Percentiles rank a stretch among this genome's conserved stretches.
phyloP scores from a whole-genome alignment of 2,888 invertebrate species.

The Shargacucullia verbasci region DNA sequence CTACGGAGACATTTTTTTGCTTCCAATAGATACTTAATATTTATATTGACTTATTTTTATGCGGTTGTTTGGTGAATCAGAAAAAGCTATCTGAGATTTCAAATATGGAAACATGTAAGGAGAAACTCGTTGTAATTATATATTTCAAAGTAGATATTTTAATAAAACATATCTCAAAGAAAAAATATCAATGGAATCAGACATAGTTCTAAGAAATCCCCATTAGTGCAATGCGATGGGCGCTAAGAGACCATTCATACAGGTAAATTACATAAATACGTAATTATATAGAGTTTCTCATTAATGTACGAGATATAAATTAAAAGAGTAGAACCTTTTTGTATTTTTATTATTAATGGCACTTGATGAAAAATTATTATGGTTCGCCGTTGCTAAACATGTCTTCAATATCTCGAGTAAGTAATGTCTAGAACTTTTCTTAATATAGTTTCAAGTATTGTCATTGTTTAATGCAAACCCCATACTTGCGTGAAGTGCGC shows the following conservation, averaged over 20 bases:
- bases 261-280: slow-evolving; percentile 10
- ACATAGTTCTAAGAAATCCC: slow-evolving; percentile 71
- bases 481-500: slow-evolving; percentile 71
- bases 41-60: too few relatives aligned
- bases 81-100: background rate
- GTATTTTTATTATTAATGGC: too few relatives aligned
- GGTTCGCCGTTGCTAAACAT: too few relatives aligned
- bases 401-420: too few relatives aligned
- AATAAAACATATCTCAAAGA: slow-evolving; percentile 31
- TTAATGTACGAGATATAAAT: slow-evolving; percentile 7
- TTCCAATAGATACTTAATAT: too few relatives aligned
- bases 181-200: slow-evolving; percentile 65
- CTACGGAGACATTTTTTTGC: too few relatives aligned
- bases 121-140: too few relatives aligned
- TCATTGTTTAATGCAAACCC: slow-evolving; percentile 46
- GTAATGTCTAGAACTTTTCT: background rate
- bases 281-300: slow-evolving; percentile 5
- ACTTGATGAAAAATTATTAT: too few relatives aligned
- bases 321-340: too few relatives aligned
- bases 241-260: slow-evolving; percentile 66
- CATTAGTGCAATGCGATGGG: slow-evolving; percentile 61
- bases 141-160: slow-evolving; percentile 3
- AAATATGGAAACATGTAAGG: background rate
- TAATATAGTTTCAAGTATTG: slow-evolving; percentile 26
- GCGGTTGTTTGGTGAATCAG: too few relatives aligned